phyloP scores from a whole-genome alignment of 92 coral and sea anemone genomes.

The Virgularia gustaviana region DNA sequence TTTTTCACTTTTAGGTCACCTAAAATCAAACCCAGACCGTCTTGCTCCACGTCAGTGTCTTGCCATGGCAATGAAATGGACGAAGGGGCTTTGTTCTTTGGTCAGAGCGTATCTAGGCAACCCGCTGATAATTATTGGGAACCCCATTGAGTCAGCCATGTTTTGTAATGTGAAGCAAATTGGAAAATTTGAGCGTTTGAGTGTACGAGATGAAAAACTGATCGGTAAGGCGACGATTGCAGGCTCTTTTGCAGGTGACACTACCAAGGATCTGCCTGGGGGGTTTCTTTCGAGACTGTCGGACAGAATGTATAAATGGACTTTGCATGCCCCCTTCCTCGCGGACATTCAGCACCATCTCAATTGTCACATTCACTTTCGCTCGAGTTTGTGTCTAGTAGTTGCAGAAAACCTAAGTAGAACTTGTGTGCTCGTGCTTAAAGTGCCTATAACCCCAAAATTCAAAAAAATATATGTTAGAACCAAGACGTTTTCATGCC shows the following conservation, averaged over 20 bases:
- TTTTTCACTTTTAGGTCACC: constrained; percentile 42
- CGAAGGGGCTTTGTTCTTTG: constrained; percentile 74
- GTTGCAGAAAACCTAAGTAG: too few species aligned
- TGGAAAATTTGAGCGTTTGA: constrained; percentile 53
- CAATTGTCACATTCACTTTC: too few species aligned
- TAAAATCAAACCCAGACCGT: constrained; percentile 68
- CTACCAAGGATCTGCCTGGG: too few species aligned
- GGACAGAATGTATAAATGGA: too few species aligned
- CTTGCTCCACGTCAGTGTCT: constrained; percentile 76
- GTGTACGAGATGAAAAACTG: constrained; percentile 53
- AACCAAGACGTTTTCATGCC: too few species aligned
- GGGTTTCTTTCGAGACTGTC: too few species aligned
- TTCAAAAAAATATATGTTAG: too few species aligned
- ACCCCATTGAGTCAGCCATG: constrained; percentile 73
- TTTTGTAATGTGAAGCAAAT: constrained; percentile 69
- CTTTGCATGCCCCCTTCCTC: too few species aligned
- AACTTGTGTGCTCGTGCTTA: too few species aligned
- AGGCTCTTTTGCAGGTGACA: background rate
- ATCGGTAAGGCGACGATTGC: constrained; percentile 41
- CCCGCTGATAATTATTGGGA: constrained; percentile 70
- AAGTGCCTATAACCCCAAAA: too few species aligned
- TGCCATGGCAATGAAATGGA: constrained; percentile 80
- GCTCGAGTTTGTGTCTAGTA: too few species aligned
- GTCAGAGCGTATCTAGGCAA: constrained; percentile 80
- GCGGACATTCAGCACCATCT: background rate